Evolutionary conservation across 2,888 invertebrate genomes (phyloP), one percentile per base, ranked within the genome.

Genomic region (Dolichomitus sp.): DNA sequence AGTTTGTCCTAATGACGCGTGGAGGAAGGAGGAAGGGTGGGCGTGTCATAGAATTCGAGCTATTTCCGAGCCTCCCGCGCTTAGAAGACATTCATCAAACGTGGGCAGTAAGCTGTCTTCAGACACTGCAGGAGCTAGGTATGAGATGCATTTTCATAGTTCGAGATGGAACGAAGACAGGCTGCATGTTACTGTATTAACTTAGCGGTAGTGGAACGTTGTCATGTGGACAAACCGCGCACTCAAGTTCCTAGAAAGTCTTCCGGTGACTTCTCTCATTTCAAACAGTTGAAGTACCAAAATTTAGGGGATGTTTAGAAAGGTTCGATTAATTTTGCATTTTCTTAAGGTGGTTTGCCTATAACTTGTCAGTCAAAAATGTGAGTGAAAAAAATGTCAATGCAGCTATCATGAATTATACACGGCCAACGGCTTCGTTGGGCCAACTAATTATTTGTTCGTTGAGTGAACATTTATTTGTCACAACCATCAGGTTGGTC

Each of bases 21-120:
- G 19, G 37, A 37, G 81, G 80, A 87, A 85, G 76, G 61, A 78
- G 87, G 87, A 90, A 89, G 87, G 80, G 79, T 83, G 85, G 89
- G 87, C 88, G 90, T 90, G 90, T 87, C 88, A 85, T 85, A 88
- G 89, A 90, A 91, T 90, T 85, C 84, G 88, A 90, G 91, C 84
- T 90, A 90, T 92, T 91, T 92, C 89, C 88, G 89, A 89, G 84
- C 85, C 70, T 80, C 76, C 69, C 83, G 84, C 86, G 50, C 57
- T 40, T 14, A 45, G 19, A 50, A 73, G 79, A 83, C 86, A 90
- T 91, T 89, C 87, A 89, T 90, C 90, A 91, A 87, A 87, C 78
- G 74, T 69, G 80, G 81, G 50, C 70, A 80, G 70, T 65, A 33
- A 3, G 37, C 42, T 66, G 54, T 79, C 65, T 63, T n/a, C 4